Conservation (phyloP, 2,888 invertebrate genomes). For the Luperina nickerlii region DNA sequence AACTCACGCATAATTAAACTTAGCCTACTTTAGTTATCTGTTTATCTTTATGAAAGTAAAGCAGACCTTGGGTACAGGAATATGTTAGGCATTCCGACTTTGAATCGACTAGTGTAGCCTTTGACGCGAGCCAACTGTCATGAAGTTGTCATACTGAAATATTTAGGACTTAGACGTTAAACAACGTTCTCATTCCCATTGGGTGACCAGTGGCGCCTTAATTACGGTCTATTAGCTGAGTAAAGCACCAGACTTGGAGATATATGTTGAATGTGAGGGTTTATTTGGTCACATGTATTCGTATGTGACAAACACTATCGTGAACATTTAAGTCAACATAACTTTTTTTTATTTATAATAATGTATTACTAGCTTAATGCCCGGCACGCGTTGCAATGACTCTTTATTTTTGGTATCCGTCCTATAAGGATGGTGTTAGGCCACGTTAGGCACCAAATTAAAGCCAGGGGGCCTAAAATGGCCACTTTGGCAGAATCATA, state of each 20-base stretch:
- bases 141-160: slow-evolving; percentile 9
- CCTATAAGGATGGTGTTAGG: too few species aligned
- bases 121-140: background rate
- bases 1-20: slow-evolving; percentile 4
- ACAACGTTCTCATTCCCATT: slow-evolving; percentile 17
- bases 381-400: too few species aligned
- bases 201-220: background rate
- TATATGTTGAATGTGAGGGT: slow-evolving; percentile 19
- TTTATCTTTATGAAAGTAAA: background rate
- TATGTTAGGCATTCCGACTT: slow-evolving; percentile 11
- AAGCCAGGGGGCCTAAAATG: too few species aligned
- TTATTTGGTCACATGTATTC: slow-evolving; percentile 45
- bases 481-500: too few species aligned
- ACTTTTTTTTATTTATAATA: too few species aligned
- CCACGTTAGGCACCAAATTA: too few species aligned
- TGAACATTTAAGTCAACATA: background rate
- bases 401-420: too few species aligned
- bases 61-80: background rate
- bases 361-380: too few species aligned
- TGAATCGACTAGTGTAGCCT: background rate
- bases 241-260: slow-evolving; percentile 11
- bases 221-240: slow-evolving; percentile 33
- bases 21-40: background rate
- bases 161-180: slow-evolving; percentile 15
- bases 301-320: slow-evolving; percentile 6